These are phyloP conservation scores for Chamaea fasciata DNA, from an alignment of 2,113 vertebrate species.

Conservation along the genomic window DNA sequence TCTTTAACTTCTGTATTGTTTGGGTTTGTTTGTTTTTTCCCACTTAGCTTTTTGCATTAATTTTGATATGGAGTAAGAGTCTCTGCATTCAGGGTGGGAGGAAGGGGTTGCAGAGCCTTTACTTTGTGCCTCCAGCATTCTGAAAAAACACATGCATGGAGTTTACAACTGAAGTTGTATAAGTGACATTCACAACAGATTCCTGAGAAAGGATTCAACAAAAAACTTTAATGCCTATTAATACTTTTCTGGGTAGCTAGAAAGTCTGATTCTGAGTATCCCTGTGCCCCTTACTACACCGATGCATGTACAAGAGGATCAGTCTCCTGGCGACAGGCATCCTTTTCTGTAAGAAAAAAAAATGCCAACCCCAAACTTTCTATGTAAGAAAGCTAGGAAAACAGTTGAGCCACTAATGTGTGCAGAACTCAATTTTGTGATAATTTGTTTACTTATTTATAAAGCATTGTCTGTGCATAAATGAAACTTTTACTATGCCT, in stretches of 20 bases:
- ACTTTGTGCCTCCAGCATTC: not conserved
- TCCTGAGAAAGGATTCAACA: not conserved
- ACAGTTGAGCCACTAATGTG: not conserved
- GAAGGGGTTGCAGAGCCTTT: not conserved
- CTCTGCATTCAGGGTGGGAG: not conserved
- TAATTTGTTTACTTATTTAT: no score
- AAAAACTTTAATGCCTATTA: not conserved
- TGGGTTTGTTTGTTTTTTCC: not conserved
- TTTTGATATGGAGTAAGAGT: not conserved
- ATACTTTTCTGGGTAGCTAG: not conserved
- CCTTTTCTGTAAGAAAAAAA: not conserved
- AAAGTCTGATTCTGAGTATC: not conserved
- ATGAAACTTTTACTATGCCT: no score
- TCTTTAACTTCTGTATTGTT: not conserved
- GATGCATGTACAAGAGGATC: not conserved
- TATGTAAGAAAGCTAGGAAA: not conserved
- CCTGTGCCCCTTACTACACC: not conserved
- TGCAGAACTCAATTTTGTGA: no score
- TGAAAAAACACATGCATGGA: not conserved
- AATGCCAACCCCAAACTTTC: not conserved
- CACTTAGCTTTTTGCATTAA: not conserved
- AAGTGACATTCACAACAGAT: not conserved
- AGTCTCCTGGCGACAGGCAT: not conserved
- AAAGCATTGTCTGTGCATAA: no score
- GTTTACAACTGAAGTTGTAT: not conserved